These are phyloP conservation scores for Coilia nasus DNA, from an alignment of 2,797 vertebrate genomes.

Conservation along the genomic window DNA sequence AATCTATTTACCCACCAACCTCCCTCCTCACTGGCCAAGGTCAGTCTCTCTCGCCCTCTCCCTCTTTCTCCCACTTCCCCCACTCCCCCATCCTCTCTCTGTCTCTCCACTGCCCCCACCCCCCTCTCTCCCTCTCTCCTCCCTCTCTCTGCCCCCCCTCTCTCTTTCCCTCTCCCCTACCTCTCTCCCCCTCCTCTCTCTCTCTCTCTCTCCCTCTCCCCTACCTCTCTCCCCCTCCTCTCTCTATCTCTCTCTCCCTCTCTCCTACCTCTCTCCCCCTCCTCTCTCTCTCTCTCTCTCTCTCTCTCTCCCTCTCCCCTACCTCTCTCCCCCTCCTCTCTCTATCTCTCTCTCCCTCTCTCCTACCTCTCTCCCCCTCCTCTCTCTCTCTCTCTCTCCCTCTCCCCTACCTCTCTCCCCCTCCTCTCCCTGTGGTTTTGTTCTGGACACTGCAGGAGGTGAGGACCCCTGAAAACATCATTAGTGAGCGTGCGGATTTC, in stretches of 20 bases:
- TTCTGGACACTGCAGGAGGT: conserved; percentile 51
- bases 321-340: background rate
- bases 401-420: conserved; percentile 1
- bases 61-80: background rate
- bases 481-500: background rate
- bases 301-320: background rate
- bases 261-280: background rate
- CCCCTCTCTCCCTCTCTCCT: background rate
- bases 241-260: background rate
- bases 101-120: background rate
- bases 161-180: background rate
- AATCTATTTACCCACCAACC: conserved; percentile 89
- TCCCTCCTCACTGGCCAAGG: conserved; percentile 88
- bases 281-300: background rate
- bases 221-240: background rate
- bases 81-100: background rate
- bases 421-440: conserved; percentile 36
- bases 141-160: background rate
- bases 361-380: background rate
- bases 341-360: background rate
- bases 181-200: background rate
- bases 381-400: conserved; percentile 37
- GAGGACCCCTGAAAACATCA: conserved; percentile 52
- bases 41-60: conserved; percentile 60
- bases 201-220: background rate